Evolutionary conservation across 23 tunicate species (phyloP).

Genomic region (Halocynthia roretzi): DNA sequence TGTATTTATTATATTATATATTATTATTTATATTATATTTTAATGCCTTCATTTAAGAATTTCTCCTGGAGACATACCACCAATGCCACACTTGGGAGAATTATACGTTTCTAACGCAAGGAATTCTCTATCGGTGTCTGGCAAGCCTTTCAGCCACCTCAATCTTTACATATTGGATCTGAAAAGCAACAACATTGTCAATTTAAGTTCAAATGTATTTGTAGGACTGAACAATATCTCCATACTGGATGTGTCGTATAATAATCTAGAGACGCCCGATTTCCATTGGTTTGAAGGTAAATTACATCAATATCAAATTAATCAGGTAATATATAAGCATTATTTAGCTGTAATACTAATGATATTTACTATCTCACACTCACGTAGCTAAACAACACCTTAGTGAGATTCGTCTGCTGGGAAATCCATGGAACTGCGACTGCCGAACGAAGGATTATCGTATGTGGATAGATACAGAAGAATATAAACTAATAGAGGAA

Average conservation of each 20-base stretch:
- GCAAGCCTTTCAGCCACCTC: no score
- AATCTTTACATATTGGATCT: no score
- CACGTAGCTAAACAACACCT: background rate
- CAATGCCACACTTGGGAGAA: no score
- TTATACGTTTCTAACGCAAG: no score
- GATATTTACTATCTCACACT: background rate
- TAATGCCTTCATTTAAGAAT: no score
- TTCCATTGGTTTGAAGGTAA: slow-evolving; percentile 15
- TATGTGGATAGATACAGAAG: slow-evolving; percentile 13
- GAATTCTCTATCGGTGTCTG: no score
- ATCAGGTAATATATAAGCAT: no score
- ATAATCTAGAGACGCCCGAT: slow-evolving; percentile 9
- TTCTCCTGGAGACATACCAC: no score
- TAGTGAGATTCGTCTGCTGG: background rate
- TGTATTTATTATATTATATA: no score
- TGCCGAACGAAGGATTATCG: slow-evolving; percentile 13
- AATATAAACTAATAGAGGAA: slow-evolving; percentile 5
- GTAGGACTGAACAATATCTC: background rate
- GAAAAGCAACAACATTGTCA: no score
- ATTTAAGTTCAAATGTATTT: no score
- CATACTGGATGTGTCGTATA: slow-evolving; percentile 9
- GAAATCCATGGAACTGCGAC: slow-evolving; percentile 31
- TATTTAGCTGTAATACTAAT: background rate
- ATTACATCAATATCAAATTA: background rate
- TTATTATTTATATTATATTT: no score